Base-by-base conservation (phyloP, 2,888 invertebrate genomes). In the Mesochorus sp. region DNA sequence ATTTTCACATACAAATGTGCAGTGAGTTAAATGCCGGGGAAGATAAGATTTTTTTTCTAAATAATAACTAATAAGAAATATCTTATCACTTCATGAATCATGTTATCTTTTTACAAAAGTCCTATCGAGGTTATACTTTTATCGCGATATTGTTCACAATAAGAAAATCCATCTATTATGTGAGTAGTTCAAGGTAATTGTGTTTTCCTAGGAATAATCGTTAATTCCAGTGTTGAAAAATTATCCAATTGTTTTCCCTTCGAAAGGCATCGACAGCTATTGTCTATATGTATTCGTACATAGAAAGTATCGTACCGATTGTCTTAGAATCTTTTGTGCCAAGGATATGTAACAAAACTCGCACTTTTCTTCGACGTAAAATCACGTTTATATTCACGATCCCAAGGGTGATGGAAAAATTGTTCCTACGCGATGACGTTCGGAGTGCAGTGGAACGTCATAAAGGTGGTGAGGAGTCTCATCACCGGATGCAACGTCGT, bases 401-500 rank as follows among this genome's bases (percentile, higher is more conserved):
- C 37, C 24, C 24, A 12, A 51, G 51, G 51, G 37, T 28, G 62
- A 34, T 19, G 14, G 17, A 68, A 44, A 68, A 62, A 72, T 77
- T n/a, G 24, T 55, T 67, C n/a, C 10, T 64, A n/a, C n/a, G n/a
- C n/a, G 57, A 64, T 44, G 57, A 34, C 14, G 26, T 57, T 8
- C 42, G 14, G 57, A 10, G 12, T 10, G 21, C 57, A 57, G 42
- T n/a, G 21, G 17, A 14, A 61, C 21, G 51, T 31, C 26, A 31
- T 5, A 66, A 37, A 24, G 39, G 26, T 53, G 57, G 68, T 42
- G 42, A 42, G 31, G 61, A 55, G 34, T 2, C 59, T 42, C 74
- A 51, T 28, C 64, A 28, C 70, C 74, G 78, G 66, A 74, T 74
- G 66, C 47, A 61, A 61, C 74, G 57, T 78, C 70, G 74, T 67